A percentile compares a stretch with the other conserved stretches of the same genome.
These are phyloP conservation scores for Brenthis daphne DNA, from an alignment of 2,888 invertebrate genomes.

Conservation along the genomic window DNA sequence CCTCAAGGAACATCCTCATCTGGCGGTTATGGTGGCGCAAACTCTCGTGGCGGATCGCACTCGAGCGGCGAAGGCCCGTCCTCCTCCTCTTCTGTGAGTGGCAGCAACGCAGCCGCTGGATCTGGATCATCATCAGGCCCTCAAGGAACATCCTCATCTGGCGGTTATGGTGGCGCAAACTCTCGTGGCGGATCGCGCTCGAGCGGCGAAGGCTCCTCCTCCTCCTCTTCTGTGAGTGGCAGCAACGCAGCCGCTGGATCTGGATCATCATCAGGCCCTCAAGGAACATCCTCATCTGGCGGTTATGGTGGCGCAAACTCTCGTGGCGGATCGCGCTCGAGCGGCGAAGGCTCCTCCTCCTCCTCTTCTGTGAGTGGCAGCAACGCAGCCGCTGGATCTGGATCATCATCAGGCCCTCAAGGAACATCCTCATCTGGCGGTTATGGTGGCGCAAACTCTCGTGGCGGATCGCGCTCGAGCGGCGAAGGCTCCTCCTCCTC, in stretches of 20 bases:
- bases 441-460: neutral
- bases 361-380: neutral
- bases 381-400: neutral
- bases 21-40: neutral
- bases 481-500: neutral
- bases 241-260: too few relatives aligned
- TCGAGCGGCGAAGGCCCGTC: neutral
- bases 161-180: neutral
- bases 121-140: neutral
- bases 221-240: neutral
- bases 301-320: neutral
- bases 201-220: too few relatives aligned
- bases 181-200: neutral
- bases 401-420: neutral
- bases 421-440: neutral
- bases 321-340: neutral
- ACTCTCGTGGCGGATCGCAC: neutral
- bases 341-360: neutral
- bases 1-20: neutral
- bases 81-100: neutral
- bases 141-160: neutral
- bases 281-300: too few relatives aligned
- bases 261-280: too few relatives aligned
- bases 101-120: fast-evolving
- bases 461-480: too few relatives aligned